Evolutionary conservation across 30 jellyfish, hydroid and myxozoan species (phyloP).

Genomic region (Rhopilema esculentum): DNA sequence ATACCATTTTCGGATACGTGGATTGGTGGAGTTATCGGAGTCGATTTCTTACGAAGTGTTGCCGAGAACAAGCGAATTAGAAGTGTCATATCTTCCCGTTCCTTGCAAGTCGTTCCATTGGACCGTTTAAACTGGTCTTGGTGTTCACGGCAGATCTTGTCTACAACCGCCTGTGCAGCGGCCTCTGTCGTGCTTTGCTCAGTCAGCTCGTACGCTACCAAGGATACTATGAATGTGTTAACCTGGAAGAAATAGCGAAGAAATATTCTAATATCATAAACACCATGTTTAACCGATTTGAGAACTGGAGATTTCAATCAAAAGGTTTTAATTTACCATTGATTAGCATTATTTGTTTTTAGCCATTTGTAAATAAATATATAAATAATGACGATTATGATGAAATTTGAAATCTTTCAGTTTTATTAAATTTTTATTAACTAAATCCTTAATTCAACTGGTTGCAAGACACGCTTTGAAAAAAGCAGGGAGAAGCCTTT

Average conservation of each 20-base stretch:
- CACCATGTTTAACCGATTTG: not conserved
- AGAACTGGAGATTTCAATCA: too few relatives aligned
- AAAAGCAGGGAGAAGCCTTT: too few relatives aligned
- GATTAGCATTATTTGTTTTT: too few relatives aligned
- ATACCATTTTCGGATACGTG: conserved; percentile 4
- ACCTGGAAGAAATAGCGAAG: conserved; percentile 66
- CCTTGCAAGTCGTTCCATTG: conserved; percentile 66
- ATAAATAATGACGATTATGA: too few relatives aligned
- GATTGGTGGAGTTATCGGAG: conserved; percentile 76
- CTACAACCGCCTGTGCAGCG: conserved; percentile 96
- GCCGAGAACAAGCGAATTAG: conserved; percentile 87
- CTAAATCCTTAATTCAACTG: too few relatives aligned
- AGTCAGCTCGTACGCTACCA: conserved; percentile 65
- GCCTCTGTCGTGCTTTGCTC: conserved; percentile 85
- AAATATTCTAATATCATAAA: not conserved
- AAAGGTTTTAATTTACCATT: too few relatives aligned
- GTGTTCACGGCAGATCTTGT: conserved; percentile 88
- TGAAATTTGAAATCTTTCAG: too few relatives aligned
- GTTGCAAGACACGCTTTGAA: too few relatives aligned
- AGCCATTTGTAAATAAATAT: too few relatives aligned
- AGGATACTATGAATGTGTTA: conserved; percentile 58
- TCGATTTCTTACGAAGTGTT: conserved; percentile 72
- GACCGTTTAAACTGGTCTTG: conserved; percentile 72
- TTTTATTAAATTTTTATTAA: too few relatives aligned
- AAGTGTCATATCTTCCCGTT: conserved; percentile 97